Conservation (phyloP, 2,113 vertebrate genomes). For the Haemorhous mexicanus region DNA sequence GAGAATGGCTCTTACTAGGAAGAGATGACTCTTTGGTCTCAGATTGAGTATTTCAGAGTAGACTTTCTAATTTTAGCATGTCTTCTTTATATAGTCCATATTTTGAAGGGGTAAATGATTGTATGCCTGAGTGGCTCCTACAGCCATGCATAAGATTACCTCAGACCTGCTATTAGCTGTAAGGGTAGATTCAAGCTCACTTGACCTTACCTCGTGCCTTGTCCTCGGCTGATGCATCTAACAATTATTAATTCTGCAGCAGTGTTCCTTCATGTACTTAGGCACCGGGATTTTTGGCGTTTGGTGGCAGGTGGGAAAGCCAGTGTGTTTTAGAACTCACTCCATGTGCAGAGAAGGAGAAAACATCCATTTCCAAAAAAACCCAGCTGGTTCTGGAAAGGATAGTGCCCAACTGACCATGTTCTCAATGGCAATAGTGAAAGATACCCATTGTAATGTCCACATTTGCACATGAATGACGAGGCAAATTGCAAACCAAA, state of each 20-base stretch:
- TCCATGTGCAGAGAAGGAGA: neutral
- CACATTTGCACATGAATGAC: constrained; percentile 9
- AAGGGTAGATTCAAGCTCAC: neutral
- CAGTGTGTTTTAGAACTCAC: neutral
- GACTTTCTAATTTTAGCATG: neutral
- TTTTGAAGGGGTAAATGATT: neutral
- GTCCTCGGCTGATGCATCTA: neutral
- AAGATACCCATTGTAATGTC: constrained; percentile 3
- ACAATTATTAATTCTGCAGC: neutral
- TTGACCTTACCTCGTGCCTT: neutral
- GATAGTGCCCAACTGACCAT: neutral
- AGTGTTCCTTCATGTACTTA: neutral
- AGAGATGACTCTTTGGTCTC: neutral
- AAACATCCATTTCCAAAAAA: neutral
- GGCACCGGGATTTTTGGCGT: neutral
- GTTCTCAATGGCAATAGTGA: neutral
- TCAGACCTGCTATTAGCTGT: neutral
- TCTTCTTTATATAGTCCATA: fast-evolving
- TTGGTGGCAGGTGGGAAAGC: neutral
- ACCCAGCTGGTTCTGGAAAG: neutral
- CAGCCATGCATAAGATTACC: neutral
- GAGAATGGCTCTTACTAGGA: too few species aligned
- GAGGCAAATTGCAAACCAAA: constrained; percentile 34
- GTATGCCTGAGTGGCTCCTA: neutral
- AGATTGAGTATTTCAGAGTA: neutral